Percentiles rank a stretch among this genome's conserved stretches.
Evolutionary conservation across 2,888 invertebrate species (phyloP).

Genomic region (Pyrrhia umbra): DNA sequence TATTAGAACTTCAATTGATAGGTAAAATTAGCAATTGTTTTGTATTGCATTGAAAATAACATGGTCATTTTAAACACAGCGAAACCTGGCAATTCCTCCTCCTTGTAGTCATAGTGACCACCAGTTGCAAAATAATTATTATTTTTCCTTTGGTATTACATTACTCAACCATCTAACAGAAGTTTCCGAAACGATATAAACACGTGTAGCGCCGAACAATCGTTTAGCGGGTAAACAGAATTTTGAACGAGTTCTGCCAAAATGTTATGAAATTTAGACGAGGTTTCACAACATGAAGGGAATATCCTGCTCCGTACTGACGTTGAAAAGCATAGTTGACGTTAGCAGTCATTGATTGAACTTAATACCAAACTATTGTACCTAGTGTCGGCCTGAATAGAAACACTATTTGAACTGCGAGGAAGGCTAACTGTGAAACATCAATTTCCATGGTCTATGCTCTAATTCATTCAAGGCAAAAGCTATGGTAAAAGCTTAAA

Average conservation of each 20-base stretch:
- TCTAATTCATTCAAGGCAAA: slow-evolving; percentile 34
- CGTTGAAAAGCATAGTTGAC: slow-evolving; percentile 12
- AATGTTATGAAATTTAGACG: slow-evolving; percentile 26
- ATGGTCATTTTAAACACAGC: too few relatives aligned
- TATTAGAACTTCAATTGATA: too few relatives aligned
- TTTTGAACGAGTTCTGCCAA: slow-evolving; percentile 14
- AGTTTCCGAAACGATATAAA: slow-evolving; percentile 16
- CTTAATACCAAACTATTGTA: slow-evolving; percentile 8
- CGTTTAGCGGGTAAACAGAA: slow-evolving; percentile 21
- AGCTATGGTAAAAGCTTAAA: too few relatives aligned
- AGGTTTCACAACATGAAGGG: slow-evolving; percentile 19
- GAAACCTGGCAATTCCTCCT: too few relatives aligned
- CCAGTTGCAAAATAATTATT: too few relatives aligned
- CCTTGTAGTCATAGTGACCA: too few relatives aligned
- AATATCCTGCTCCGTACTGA: slow-evolving; percentile 9
- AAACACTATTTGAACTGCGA: slow-evolving; percentile 14
- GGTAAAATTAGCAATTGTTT: too few relatives aligned
- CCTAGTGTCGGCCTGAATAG: slow-evolving; percentile 13
- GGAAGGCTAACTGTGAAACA: slow-evolving; percentile 17
- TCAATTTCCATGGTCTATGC: slow-evolving; percentile 2
- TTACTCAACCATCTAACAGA: slow-evolving; percentile 20
- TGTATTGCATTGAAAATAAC: too few relatives aligned
- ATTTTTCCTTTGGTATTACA: too few relatives aligned
- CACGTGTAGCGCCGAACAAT: slow-evolving; percentile 15
- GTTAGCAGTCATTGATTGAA: slow-evolving; percentile 9